Percentiles rank a stretch among this genome's conserved stretches.
phyloP scores from a whole-genome alignment of 1,140 invertebrate species.

The Tetramorium simillimum region DNA sequence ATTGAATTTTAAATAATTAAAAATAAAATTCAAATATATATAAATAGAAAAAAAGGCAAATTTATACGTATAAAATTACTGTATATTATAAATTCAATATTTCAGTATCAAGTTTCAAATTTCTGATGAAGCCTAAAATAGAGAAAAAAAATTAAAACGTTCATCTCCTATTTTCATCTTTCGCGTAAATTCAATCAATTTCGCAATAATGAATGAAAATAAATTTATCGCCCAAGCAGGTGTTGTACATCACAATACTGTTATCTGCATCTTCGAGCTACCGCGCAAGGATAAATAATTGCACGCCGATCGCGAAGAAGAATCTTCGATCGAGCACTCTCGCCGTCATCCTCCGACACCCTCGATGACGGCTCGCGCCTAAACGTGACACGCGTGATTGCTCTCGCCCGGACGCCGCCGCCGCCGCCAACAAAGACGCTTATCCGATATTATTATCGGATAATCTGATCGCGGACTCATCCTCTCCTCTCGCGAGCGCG shows the following conservation, averaged over 20 bases:
- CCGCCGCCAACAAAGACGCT: slow-evolving; percentile 6
- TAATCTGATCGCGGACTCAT: slow-evolving; percentile 49
- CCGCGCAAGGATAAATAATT: slow-evolving; percentile 38
- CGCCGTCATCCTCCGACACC: slow-evolving; percentile 14
- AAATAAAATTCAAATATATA: not conserved
- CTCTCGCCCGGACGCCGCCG: not conserved
- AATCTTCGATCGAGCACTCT: not conserved
- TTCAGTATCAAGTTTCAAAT: not conserved
- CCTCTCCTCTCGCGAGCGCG: slow-evolving; percentile 30
- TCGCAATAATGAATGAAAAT: not conserved
- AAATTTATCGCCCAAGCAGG: not conserved
- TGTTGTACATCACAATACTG: not conserved
- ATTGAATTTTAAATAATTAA: not conserved
- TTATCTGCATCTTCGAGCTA: not conserved
- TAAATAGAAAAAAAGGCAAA: too few relatives aligned
- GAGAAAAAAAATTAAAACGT: not conserved
- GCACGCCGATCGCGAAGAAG: not conserved
- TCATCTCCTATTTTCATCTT: not conserved
- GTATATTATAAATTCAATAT: not conserved
- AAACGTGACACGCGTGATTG: slow-evolving; percentile 28
- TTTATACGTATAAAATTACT: too few relatives aligned
- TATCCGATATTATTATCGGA: slow-evolving; percentile 51
- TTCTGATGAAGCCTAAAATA: not conserved
- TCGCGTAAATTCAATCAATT: not conserved
- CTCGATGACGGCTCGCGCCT: slow-evolving; percentile 41